phyloP scores from a whole-genome alignment of 2,113 vertebrate species.

The Strigops habroptila region DNA sequence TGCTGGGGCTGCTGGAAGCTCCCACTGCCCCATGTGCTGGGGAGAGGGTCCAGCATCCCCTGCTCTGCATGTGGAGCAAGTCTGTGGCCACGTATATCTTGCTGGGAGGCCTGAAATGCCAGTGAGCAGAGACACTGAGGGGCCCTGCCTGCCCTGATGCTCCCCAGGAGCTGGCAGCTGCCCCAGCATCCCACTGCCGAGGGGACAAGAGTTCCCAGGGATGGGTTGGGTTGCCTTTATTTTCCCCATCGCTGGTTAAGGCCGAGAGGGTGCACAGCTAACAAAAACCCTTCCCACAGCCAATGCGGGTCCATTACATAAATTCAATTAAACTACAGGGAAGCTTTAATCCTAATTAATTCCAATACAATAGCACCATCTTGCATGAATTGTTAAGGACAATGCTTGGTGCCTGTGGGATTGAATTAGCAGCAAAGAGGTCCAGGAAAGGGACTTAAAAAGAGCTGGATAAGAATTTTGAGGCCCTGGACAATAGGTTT shows the following conservation, averaged over 20 bases:
- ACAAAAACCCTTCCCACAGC: not conserved
- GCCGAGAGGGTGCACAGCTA: not conserved
- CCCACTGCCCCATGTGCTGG: accelerated
- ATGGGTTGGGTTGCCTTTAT: not conserved
- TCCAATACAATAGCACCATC: conserved; percentile 21
- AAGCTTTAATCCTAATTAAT: conserved; percentile 18
- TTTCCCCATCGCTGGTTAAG: not conserved
- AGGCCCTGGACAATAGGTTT: not conserved
- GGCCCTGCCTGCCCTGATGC: not conserved
- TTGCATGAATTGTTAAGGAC: conserved; percentile 22
- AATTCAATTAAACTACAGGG: not conserved
- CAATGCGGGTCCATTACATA: conserved; percentile 8
- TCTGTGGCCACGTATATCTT: not conserved
- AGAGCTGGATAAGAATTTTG: not conserved
- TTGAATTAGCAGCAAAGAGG: not conserved
- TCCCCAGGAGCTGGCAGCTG: not conserved
- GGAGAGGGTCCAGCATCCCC: accelerated
- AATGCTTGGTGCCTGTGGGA: not conserved
- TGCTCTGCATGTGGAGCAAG: not conserved
- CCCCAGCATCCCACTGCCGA: accelerated
- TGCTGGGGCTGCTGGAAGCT: not conserved
- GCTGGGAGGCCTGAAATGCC: not conserved
- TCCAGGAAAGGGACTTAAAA: not conserved
- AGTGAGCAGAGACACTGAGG: not conserved
- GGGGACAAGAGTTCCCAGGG: not conserved